Percentiles rank a stretch among this genome's conserved stretches.
These are phyloP conservation scores for Acrobasis suavella DNA, from an alignment of 2,888 invertebrate species.

Conservation along the genomic window DNA sequence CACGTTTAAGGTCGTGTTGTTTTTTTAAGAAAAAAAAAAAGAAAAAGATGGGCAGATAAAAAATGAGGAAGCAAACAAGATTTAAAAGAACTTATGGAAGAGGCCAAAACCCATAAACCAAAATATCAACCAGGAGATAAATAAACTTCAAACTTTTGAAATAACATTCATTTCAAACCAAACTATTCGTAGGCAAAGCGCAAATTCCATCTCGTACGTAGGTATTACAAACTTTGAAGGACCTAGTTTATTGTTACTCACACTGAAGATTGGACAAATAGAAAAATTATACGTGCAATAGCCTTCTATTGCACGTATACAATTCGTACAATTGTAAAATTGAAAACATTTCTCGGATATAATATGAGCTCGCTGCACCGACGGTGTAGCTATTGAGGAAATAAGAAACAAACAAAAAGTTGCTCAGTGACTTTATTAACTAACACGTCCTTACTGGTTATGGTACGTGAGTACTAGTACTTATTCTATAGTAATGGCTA, in stretches of 20 bases:
- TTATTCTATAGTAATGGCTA: background rate
- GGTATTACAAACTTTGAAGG: conserved; percentile 5
- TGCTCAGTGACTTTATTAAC: background rate
- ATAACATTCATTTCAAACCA: background rate
- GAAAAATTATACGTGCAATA: background rate
- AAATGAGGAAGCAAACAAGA: too few relatives aligned
- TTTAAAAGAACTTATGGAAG: too few relatives aligned
- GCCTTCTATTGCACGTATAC: too few relatives aligned
- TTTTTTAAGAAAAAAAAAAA: background rate
- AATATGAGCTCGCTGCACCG: background rate
- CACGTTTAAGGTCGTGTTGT: too few relatives aligned
- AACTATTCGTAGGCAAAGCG: background rate
- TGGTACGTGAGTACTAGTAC: too few relatives aligned
- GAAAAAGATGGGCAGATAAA: background rate
- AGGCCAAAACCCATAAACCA: too few relatives aligned
- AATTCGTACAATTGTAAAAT: background rate
- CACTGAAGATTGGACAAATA: background rate
- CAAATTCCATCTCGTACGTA: conserved; percentile 12
- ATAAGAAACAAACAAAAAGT: background rate
- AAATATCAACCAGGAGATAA: too few relatives aligned
- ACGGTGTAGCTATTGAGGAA: background rate
- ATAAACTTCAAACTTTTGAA: too few relatives aligned
- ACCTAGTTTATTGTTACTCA: background rate
- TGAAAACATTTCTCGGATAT: background rate
- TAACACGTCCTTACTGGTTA: too few relatives aligned